Evolutionary conservation across 2,797 vertebrate species (phyloP).

Genomic region (Diglossa cyanea): DNA sequence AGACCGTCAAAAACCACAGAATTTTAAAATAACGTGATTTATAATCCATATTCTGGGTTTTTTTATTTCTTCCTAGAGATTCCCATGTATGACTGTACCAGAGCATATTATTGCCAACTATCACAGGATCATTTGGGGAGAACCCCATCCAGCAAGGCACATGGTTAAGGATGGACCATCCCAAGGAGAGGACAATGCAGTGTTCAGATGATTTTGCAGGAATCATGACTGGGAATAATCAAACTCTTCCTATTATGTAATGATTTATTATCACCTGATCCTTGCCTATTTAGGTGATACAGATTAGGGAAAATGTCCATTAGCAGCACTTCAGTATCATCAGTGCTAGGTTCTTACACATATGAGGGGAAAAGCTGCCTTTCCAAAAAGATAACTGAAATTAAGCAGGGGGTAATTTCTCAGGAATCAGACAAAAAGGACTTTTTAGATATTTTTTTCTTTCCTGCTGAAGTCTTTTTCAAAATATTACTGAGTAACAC

Average conservation of each 20-base stretch:
- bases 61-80: neutral
- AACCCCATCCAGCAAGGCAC: neutral
- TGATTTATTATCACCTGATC: neutral
- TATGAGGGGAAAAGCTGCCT: neutral
- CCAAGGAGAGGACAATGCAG: neutral
- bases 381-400: neutral
- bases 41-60: neutral
- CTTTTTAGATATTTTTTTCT: neutral
- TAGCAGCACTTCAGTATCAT: neutral
- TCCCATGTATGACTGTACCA: neutral
- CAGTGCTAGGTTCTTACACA: neutral
- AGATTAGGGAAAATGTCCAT: neutral
- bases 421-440: neutral
- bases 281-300: neutral
- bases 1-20: neutral
- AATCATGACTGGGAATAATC: neutral
- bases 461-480: neutral
- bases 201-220: neutral
- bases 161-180: neutral
- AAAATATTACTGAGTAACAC: neutral
- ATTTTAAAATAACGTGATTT: neutral
- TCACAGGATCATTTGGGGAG: neutral
- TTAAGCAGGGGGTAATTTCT: neutral
- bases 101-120: neutral
- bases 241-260: neutral